Percentiles rank a stretch among this genome's conserved stretches.
phyloP scores from a whole-genome alignment of 2,113 vertebrate genomes.

The Prionailurus viverrinus region DNA sequence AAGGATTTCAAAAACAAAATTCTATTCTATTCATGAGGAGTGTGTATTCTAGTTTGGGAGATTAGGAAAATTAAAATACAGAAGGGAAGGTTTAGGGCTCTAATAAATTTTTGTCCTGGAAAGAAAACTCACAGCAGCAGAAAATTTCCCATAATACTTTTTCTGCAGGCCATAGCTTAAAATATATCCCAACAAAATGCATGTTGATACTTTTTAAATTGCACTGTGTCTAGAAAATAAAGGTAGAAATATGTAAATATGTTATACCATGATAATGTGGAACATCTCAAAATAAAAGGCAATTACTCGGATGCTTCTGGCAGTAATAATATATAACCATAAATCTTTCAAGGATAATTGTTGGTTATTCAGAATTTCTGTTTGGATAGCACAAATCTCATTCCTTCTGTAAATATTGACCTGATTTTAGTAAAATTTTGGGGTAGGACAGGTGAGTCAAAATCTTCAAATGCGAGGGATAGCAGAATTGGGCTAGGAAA shows the following conservation, averaged over 20 bases:
- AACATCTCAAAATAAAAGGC: background rate
- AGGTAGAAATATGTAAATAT: conserved; percentile 3
- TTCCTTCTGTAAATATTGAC: background rate
- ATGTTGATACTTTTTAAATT: conserved; percentile 27
- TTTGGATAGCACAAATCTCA: background rate
- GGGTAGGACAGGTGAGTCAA: background rate
- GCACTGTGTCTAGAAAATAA: conserved; percentile 19
- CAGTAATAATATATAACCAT: background rate
- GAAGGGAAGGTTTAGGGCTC: background rate
- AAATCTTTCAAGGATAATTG: conserved; percentile 20
- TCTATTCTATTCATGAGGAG: background rate
- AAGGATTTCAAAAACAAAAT: background rate
- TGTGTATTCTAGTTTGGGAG: conserved; percentile 4
- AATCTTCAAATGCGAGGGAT: background rate
- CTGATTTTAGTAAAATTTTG: conserved; percentile 15
- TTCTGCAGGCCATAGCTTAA: background rate
- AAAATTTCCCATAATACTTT: background rate
- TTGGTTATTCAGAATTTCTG: conserved; percentile 26
- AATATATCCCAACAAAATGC: background rate
- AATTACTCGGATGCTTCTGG: background rate
- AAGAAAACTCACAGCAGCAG: background rate
- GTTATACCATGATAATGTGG: background rate
- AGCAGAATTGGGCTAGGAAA: background rate
- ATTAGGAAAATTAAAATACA: background rate
- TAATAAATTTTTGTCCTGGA: background rate